Percentiles rank a stretch among this genome's conserved stretches.
Evolutionary conservation across 2,888 invertebrate genomes (phyloP).

Genomic region (Megalurothrips usitatus): DNA sequence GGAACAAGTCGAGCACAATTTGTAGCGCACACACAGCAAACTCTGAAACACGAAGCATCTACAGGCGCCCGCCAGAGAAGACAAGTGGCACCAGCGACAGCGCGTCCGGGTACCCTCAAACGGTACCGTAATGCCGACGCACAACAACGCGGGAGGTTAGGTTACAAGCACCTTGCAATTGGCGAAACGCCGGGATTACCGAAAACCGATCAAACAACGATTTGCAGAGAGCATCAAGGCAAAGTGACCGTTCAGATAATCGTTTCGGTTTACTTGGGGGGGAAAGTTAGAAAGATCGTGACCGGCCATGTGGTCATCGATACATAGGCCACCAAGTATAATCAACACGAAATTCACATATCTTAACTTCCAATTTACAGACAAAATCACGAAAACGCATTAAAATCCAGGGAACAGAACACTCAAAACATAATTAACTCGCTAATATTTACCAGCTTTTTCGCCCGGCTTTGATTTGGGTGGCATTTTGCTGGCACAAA

Average conservation of each 20-base stretch:
- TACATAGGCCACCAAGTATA: too few species aligned
- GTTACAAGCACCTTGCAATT: neutral
- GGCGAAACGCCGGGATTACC: neutral
- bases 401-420: neutral
- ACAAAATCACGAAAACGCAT: neutral
- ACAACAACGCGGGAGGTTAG: neutral
- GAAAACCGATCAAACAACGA: too few species aligned
- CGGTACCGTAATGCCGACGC: neutral
- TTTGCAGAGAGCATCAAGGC: neutral
- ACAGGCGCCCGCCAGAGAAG: too few species aligned
- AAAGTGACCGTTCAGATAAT: neutral
- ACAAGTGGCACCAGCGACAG: too few species aligned
- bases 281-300: neutral
- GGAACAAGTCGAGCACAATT: neutral
- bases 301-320: too few species aligned
- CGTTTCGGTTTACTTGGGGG: neutral
- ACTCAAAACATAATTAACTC: neutral
- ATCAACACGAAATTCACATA: too few species aligned
- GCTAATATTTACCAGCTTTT: slow-evolving; percentile 2
- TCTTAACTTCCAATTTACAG: too few species aligned
- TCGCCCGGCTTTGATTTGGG: slow-evolving; percentile 14
- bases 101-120: too few species aligned
- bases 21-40: too few species aligned
- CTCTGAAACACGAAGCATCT: too few species aligned
- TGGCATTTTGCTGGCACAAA: slow-evolving; percentile 5